Percentiles rank a stretch among this genome's conserved stretches.
phyloP scores from a whole-genome alignment of 2,888 invertebrate species.

The Eledona agricola region DNA sequence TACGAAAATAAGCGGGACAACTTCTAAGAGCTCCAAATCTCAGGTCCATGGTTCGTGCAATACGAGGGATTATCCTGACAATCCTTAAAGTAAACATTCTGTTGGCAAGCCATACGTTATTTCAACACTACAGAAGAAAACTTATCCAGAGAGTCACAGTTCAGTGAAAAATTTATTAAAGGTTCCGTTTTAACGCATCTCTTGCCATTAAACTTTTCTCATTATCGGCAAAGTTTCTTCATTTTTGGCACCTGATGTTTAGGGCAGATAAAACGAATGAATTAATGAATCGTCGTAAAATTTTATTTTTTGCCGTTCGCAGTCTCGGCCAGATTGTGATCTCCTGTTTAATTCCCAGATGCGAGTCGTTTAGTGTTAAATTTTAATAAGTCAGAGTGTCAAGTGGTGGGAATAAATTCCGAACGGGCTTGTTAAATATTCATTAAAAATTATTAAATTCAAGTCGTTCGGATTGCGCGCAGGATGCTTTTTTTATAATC shows the following conservation, averaged over 20 bases:
- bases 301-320: slow-evolving; percentile 28
- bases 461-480: too few relatives aligned
- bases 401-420: too few relatives aligned
- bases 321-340: too few relatives aligned
- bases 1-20: neutral
- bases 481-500: slow-evolving; percentile 22
- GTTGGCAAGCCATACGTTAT: slow-evolving; percentile 28
- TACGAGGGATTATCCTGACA: slow-evolving; percentile 40
- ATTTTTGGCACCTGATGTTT: slow-evolving; percentile 37
- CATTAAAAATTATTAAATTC: too few relatives aligned
- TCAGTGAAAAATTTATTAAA: slow-evolving; percentile 17
- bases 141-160: slow-evolving; percentile 12
- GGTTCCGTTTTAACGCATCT: slow-evolving; percentile 34
- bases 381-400: too few relatives aligned
- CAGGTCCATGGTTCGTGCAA: slow-evolving; percentile 32
- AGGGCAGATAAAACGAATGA: slow-evolving; percentile 35
- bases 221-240: slow-evolving; percentile 39
- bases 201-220: slow-evolving; percentile 42
- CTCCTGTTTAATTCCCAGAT: too few relatives aligned
- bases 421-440: neutral
- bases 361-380: too few relatives aligned
- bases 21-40: slow-evolving; percentile 34
- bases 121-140: slow-evolving; percentile 28
- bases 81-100: slow-evolving; percentile 37
- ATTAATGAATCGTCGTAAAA: slow-evolving; percentile 29